phyloP scores from a whole-genome alignment of 2,113 vertebrate genomes.

The Perca schrenkii region DNA sequence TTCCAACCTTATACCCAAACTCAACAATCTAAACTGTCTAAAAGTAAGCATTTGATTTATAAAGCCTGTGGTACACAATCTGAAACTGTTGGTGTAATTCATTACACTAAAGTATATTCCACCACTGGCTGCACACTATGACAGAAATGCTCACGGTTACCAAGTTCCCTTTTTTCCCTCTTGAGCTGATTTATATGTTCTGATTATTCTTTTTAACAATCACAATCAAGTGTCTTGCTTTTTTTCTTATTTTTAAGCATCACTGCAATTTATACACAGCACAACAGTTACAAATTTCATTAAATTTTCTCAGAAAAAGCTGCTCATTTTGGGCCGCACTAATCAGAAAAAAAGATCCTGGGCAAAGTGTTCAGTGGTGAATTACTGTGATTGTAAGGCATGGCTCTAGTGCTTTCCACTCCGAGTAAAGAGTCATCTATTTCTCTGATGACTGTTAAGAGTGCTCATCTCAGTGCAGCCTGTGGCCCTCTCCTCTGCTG shows the following conservation, averaged over 20 bases:
- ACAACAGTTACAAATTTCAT: neutral
- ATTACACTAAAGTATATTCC: neutral
- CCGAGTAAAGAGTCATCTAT: constrained; percentile 54
- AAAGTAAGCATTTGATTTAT: constrained; percentile 1
- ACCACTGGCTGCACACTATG: neutral
- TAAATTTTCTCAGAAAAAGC: neutral
- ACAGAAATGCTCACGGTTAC: neutral
- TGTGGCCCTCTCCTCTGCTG: constrained; percentile 42
- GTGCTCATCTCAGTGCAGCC: constrained; percentile 51
- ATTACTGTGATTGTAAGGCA: constrained; percentile 42
- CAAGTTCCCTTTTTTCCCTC: neutral
- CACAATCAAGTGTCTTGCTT: neutral
- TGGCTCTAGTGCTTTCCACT: constrained; percentile 44
- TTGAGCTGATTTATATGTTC: neutral
- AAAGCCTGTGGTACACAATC: neutral
- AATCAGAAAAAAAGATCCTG: constrained; percentile 18
- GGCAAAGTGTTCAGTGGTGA: constrained; percentile 26
- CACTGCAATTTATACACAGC: neutral
- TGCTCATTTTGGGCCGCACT: constrained; percentile 1
- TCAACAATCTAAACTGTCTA: neutral
- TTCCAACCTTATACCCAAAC: neutral
- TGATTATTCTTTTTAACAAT: neutral
- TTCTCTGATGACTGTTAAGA: constrained; percentile 63
- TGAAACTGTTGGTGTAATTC: neutral
- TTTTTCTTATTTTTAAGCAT: neutral